Evolutionary conservation across 1,140 invertebrate species (phyloP).

Genomic region (Drosophila lacteicornis): DNA sequence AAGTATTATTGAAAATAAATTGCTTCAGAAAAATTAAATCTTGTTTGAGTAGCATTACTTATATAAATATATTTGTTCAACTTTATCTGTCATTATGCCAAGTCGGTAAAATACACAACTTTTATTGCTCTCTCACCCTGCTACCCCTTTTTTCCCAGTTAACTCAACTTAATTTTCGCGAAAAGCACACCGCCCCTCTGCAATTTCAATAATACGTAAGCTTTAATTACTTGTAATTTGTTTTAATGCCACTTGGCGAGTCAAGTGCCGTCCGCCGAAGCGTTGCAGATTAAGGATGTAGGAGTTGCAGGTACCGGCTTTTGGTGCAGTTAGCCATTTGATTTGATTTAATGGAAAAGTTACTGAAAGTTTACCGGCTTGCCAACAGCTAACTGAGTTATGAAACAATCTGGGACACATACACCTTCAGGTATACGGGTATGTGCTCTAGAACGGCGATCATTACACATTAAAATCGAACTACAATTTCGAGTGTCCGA

Average conservation of each 20-base stretch:
- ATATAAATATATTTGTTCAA: too few species aligned
- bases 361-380: constrained; percentile 73
- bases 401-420: constrained; percentile 62
- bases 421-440: neutral
- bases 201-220: constrained; percentile 61
- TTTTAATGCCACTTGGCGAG: constrained; percentile 77
- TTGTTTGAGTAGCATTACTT: too few species aligned
- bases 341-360: constrained; percentile 77
- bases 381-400: constrained; percentile 72
- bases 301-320: constrained; percentile 17
- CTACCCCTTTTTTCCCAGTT: neutral
- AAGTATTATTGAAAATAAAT: too few species aligned
- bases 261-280: constrained; percentile 36
- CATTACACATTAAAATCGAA: constrained; percentile 72
- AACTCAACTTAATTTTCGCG: constrained; percentile 1
- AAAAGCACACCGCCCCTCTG: constrained; percentile 14
- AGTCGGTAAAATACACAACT: neutral
- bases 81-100: too few species aligned
- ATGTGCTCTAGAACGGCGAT: constrained; percentile 50
- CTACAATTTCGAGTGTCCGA: constrained; percentile 30
- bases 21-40: too few species aligned
- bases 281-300: constrained; percentile 18
- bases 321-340: constrained; percentile 60
- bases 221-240: constrained; percentile 83
- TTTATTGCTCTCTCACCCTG: neutral